These are phyloP conservation scores for Geotrupes spiniger DNA, from an alignment of 2,888 invertebrate species.

Conservation along the genomic window DNA sequence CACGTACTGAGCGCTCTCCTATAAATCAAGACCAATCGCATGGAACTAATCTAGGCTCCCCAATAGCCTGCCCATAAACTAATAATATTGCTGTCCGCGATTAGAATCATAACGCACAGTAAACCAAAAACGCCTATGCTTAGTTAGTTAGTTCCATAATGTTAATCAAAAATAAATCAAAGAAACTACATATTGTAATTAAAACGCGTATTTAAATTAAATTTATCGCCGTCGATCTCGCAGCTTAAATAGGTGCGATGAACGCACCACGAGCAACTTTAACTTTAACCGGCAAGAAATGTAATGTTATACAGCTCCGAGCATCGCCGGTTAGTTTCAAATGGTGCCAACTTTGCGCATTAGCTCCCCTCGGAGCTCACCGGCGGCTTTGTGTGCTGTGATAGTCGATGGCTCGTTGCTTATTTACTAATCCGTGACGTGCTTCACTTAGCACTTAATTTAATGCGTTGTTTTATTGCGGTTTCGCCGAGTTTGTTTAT, in stretches of 20 bases:
- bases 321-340: slow-evolving; percentile 24
- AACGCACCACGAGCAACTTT: slow-evolving; percentile 21
- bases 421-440: slow-evolving; percentile 37
- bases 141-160: no score
- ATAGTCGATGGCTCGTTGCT: slow-evolving; percentile 32
- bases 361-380: slow-evolving; percentile 21
- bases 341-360: slow-evolving; percentile 31
- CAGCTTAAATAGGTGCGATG: not conserved
- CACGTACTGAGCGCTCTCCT: no score
- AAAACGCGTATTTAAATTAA: no score
- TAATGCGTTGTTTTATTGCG: slow-evolving; percentile 29
- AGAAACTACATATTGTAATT: no score
- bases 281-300: slow-evolving; percentile 15
- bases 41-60: no score
- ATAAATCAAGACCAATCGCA: no score
- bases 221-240: no score
- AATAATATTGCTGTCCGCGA: no score
- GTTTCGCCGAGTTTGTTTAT: slow-evolving; percentile 12
- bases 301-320: slow-evolving; percentile 23
- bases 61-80: no score
- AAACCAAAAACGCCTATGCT: no score
- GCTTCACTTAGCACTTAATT: slow-evolving; percentile 36
- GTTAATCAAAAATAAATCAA: no score
- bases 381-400: slow-evolving; percentile 7
- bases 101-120: no score